Conservation (phyloP, 2,113 vertebrate species). For the Microtus pennsylvanicus region DNA sequence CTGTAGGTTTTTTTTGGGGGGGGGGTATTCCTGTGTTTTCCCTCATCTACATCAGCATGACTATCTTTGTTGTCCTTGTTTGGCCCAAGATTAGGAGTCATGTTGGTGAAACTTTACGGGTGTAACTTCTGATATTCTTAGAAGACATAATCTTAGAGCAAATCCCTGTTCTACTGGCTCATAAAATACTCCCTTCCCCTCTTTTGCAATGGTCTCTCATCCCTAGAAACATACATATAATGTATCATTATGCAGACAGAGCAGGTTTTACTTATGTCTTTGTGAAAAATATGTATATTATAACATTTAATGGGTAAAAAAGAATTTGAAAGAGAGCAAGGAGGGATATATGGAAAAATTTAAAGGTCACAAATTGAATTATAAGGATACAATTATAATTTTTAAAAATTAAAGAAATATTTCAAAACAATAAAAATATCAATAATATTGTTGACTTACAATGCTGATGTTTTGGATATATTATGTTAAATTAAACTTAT, state of each 20-base stretch:
- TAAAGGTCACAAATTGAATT: not conserved
- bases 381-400: not conserved
- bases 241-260: not conserved
- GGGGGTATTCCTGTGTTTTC: not conserved
- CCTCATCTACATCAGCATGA: too few relatives aligned
- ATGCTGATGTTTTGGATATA: not conserved
- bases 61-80: not conserved
- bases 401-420: not conserved
- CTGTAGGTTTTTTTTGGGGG: not conserved
- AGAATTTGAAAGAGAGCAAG: not conserved
- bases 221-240: not conserved
- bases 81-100: not conserved
- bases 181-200: not conserved
- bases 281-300: not conserved
- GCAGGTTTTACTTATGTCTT: not conserved
- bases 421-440: not conserved
- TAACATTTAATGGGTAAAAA: not conserved
- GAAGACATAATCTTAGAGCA: not conserved
- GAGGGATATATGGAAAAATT: not conserved
- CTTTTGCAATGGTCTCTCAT: not conserved
- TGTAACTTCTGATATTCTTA: not conserved
- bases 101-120: not conserved
- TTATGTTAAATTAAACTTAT: not conserved
- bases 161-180: not conserved
- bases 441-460: not conserved